Percentiles rank a stretch among this genome's conserved stretches.
These are phyloP conservation scores for Hemicordylus capensis DNA, from an alignment of 2,113 vertebrate genomes.

Conservation along the genomic window DNA sequence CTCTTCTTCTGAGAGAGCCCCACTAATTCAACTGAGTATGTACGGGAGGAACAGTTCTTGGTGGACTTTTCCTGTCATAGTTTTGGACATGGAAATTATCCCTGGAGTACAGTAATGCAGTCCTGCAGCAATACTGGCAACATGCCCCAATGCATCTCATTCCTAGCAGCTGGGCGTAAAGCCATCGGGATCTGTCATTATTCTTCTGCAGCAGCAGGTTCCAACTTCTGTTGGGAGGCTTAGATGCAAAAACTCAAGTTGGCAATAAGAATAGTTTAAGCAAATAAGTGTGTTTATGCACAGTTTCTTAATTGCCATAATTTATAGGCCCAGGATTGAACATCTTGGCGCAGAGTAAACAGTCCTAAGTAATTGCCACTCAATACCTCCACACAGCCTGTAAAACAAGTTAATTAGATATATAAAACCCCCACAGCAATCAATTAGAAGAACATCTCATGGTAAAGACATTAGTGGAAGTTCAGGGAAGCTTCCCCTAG, in stretches of 20 bases:
- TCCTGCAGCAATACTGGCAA: background rate
- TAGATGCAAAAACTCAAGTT: background rate
- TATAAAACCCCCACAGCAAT: conserved; percentile 1
- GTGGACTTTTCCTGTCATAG: background rate
- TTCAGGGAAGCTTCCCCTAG: background rate
- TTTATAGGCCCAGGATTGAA: conserved; percentile 14
- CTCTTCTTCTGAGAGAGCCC: background rate
- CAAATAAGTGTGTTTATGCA: conserved; percentile 3
- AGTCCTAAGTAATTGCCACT: conserved; percentile 17
- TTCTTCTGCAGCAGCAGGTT: background rate
- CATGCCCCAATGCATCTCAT: too few species aligned
- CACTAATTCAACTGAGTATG: background rate
- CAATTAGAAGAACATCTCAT: conserved; percentile 4
- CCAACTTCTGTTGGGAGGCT: background rate
- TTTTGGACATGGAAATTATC: background rate
- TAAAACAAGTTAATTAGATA: background rate
- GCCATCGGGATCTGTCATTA: background rate
- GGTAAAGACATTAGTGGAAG: conserved; percentile 1
- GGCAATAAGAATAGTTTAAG: conserved; percentile 1
- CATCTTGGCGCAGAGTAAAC: background rate
- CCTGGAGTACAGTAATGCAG: background rate
- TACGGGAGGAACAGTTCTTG: background rate
- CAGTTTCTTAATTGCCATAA: conserved; percentile 20
- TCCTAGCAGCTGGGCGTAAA: background rate
- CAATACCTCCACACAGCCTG: conserved; percentile 1